phyloP scores from a whole-genome alignment of 2,797 vertebrate genomes.

The Valencia hispanica region DNA sequence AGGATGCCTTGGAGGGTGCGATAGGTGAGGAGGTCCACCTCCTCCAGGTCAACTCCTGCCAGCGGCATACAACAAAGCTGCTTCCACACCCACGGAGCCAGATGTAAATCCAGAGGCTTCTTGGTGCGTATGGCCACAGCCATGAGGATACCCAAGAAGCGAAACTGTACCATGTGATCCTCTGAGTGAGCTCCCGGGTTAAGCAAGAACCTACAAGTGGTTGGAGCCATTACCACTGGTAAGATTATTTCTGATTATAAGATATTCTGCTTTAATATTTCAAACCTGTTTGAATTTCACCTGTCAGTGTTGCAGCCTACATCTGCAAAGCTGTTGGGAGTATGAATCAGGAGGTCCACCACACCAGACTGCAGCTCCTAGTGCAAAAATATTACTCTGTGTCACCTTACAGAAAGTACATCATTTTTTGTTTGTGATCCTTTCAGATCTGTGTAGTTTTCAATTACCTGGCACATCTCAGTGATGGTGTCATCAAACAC shows the following conservation, averaged over 20 bases:
- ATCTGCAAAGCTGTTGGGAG: constrained; percentile 85
- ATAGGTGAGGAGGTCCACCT: constrained; percentile 85
- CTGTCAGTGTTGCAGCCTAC: constrained; percentile 87
- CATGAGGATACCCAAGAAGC: constrained; percentile 85
- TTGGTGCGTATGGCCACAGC: constrained; percentile 85
- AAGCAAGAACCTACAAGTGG: constrained; percentile 77
- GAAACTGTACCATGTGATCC: constrained; percentile 83
- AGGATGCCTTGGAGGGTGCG: constrained; percentile 85
- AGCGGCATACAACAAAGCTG: constrained; percentile 85
- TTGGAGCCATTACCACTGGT: constrained; percentile 1
- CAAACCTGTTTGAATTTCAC: constrained; percentile 48
- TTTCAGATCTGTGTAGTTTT: constrained; percentile 3
- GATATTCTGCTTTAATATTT: neutral
- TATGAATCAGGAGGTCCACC: constrained; percentile 85
- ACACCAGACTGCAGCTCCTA: constrained; percentile 85
- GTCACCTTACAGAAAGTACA: constrained; percentile 13
- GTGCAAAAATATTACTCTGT: constrained; percentile 17
- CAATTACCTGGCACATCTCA: constrained; percentile 85
- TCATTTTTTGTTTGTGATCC: neutral
- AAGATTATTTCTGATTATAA: neutral
- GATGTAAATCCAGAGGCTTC: constrained; percentile 84
- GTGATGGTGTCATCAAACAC: constrained; percentile 89
- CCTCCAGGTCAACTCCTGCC: constrained; percentile 79
- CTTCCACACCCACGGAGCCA: constrained; percentile 87
- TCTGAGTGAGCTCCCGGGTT: constrained; percentile 79